A percentile compares a stretch with the other conserved stretches of the same genome.
Conservation (phyloP, 1,140 invertebrate genomes). For the Drosophila varians region DNA sequence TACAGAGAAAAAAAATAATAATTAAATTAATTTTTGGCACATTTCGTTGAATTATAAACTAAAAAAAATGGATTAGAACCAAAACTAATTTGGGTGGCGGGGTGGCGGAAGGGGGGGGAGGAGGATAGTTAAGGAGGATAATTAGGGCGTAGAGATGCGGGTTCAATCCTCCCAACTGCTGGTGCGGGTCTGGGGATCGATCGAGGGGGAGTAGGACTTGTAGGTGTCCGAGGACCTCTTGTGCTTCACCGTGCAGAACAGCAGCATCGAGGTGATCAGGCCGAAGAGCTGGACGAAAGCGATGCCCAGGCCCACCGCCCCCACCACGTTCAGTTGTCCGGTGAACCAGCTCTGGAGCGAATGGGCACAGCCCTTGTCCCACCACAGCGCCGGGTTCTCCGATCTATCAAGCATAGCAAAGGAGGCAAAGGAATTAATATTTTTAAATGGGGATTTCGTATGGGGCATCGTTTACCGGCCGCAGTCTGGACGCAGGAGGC, state of each 20-base stretch:
- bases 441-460: background rate
- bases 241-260: constrained; percentile 90
- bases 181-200: constrained; percentile 83
- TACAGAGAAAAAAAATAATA: constrained; percentile 29
- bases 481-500: constrained; percentile 68
- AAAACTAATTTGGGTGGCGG: no score
- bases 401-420: no score
- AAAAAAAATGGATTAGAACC: no score
- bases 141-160: constrained; percentile 39
- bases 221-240: constrained; percentile 88
- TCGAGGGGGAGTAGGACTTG: constrained; percentile 87
- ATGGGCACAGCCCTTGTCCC: constrained; percentile 88
- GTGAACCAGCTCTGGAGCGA: constrained; percentile 89
- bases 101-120: no score
- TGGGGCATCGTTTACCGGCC: constrained; percentile 41
- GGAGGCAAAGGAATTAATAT: background rate
- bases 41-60: constrained; percentile 59
- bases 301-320: constrained; percentile 88
- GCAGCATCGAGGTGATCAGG: constrained; percentile 89
- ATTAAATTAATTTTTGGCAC: constrained; percentile 80
- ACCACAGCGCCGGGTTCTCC: constrained; percentile 86
- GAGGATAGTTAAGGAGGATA: constrained; percentile 12
- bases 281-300: constrained; percentile 90
- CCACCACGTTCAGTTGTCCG: constrained; percentile 88
- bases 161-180: constrained; percentile 84